A percentile compares a stretch with the other conserved stretches of the same genome.
These are phyloP conservation scores for Mola mola DNA, from an alignment of 2,113 vertebrate species.

Conservation along the genomic window DNA sequence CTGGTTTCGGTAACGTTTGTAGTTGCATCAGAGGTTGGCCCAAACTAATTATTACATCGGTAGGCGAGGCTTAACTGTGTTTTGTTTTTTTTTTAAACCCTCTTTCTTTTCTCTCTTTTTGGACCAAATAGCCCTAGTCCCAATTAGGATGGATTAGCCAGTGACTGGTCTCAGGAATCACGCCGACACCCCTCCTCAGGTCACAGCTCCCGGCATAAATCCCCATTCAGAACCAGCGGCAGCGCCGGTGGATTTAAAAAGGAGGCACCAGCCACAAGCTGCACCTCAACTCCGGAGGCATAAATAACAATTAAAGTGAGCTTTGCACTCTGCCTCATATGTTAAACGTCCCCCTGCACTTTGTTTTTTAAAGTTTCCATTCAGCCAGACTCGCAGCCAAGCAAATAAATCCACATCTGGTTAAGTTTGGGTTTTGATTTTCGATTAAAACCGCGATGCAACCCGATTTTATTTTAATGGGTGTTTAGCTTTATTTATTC, in stretches of 20 bases:
- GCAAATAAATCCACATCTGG: slow-evolving; percentile 84
- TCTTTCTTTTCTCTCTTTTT: neutral
- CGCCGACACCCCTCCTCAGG: slow-evolving; percentile 55
- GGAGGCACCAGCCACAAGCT: slow-evolving; percentile 38
- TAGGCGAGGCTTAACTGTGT: slow-evolving; percentile 6
- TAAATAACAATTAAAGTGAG: slow-evolving; percentile 60
- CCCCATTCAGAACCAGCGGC: slow-evolving; percentile 47
- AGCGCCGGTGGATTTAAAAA: slow-evolving; percentile 52
- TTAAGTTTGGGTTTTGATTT: too few relatives aligned
- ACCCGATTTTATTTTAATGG: too few relatives aligned
- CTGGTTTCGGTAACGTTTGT: slow-evolving; percentile 34
- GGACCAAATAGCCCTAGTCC: slow-evolving; percentile 49
- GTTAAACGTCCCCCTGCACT: slow-evolving; percentile 34
- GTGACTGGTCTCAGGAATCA: slow-evolving; percentile 52
- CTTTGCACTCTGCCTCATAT: slow-evolving; percentile 70
- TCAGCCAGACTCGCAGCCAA: slow-evolving; percentile 64
- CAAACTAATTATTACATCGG: slow-evolving; percentile 51
- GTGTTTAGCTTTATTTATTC: too few relatives aligned
- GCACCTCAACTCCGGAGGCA: slow-evolving; percentile 59
- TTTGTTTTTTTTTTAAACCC: neutral
- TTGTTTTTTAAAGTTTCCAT: slow-evolving; percentile 75
- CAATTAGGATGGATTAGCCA: slow-evolving; percentile 72
- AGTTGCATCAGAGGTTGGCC: neutral
- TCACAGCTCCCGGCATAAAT: slow-evolving; percentile 55
- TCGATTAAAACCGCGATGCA: too few relatives aligned